Conservation (phyloP, 2,113 vertebrate genomes). For the zebrafish (Danio rerio) region GRCz12tu NC_133182.1:57350001-57350500, state of each 20-base stretch:
- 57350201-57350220: too few species aligned
- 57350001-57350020: too few species aligned
- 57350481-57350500: too few species aligned
- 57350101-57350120: too few species aligned
- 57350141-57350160: too few species aligned
- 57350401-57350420: neutral
- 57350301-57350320: neutral
- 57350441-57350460: neutral
- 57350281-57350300: neutral
- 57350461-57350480: neutral
- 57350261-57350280: constrained; percentile 6
- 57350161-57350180: too few species aligned
- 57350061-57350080: too few species aligned
- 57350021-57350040: too few species aligned
- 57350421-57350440: neutral
- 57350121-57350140: too few species aligned
- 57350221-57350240: neutral
- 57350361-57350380: neutral
- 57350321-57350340: neutral
- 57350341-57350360: neutral
- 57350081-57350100: too few species aligned
- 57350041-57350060: too few species aligned
- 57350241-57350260: neutral
- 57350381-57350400: neutral
- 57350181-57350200: too few species aligned